Evolutionary conservation across 2,888 invertebrate species (phyloP), one percentile per base, ranked within the genome.

Genomic region (Sclerodermus sp.): DNA sequence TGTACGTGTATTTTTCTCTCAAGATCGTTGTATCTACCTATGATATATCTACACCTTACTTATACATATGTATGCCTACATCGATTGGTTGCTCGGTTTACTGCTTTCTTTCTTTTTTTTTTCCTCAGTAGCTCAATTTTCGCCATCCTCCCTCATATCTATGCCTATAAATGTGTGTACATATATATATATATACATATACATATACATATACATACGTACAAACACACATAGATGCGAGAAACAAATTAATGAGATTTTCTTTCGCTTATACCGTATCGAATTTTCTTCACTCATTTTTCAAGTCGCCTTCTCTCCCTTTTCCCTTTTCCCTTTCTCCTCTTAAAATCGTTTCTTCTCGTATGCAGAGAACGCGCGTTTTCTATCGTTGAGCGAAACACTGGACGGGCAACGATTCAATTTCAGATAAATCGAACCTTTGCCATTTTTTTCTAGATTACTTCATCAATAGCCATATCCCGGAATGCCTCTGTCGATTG

Each of bases 21-120:
- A 74, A 76, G 76, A 77, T 76, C 76, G 74, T 75, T 76, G 73
- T 76, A 75, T 73, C 73, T 75, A 77, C 69, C 74, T 76, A 74
- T 74, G 74, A 72, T 75, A 76, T 75, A 76, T 77, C 76, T 76
- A 76, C 74, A 76, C 58, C 64, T 70, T 73, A 71, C 71, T 70
- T 74, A 70, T 67, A 70, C 53, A n/a, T n/a, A n/a, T n/a, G n/a
- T n/a, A n/a, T n/a, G 65, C 62, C 70, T 70, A 71, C 67, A 45
- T 60, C 59, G 54, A 53, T 57, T 60, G 63, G 57, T 63, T 57
- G 45, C 40, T 34, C 42, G 18, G 41, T 16, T 57, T 51, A 44
- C 14, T 42, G n/a, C 23, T 8, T 32, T 36, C 44, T 47, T 39
- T 42, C 17, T 9, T 23, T 36, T 44, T 45, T 39, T 42, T 49